phyloP scores from a whole-genome alignment of 1,140 invertebrate genomes.

The Goniozus legneri region DNA sequence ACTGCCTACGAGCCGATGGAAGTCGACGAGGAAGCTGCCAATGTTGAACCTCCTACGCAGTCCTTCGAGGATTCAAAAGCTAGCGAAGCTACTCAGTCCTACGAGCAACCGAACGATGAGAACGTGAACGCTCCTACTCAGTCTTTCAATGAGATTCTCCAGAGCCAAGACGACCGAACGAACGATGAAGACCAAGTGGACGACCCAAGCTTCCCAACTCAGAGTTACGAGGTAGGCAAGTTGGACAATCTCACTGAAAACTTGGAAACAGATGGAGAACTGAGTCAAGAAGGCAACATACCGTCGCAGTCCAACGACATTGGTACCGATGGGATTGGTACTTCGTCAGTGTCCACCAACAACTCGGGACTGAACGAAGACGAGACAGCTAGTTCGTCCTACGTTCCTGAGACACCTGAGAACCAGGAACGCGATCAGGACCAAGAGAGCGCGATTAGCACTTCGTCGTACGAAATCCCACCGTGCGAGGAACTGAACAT shows the following conservation, averaged over 20 bases:
- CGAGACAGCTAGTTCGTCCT: constrained; percentile 49
- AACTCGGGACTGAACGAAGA: constrained; percentile 46
- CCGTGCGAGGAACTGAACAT: constrained; percentile 51
- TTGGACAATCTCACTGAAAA: constrained; percentile 34
- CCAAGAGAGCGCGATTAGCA: constrained; percentile 51
- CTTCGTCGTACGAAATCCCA: constrained; percentile 51
- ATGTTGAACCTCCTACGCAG: constrained; percentile 37
- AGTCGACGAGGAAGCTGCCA: constrained; percentile 24
- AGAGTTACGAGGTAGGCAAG: constrained; percentile 48
- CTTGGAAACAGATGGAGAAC: constrained; percentile 40
- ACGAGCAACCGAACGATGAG: constrained; percentile 22
- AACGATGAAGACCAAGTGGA: constrained; percentile 27
- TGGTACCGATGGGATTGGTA: constrained; percentile 41
- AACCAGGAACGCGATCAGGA: constrained; percentile 51
- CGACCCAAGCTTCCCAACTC: constrained; percentile 46
- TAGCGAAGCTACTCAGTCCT: constrained; percentile 31
- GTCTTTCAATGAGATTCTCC: constrained; percentile 43
- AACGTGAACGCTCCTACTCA: constrained; percentile 42
- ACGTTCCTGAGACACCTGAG: constrained; percentile 51
- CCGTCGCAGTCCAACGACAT: constrained; percentile 50
- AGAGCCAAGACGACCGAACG: constrained; percentile 29
- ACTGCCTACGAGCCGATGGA: constrained; percentile 36
- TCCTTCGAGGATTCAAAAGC: constrained; percentile 41
- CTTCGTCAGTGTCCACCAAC: constrained; percentile 39
- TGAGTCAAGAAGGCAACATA: constrained; percentile 46